phyloP scores from a whole-genome alignment of 2,113 vertebrate genomes.

The Tiliqua scincoides region DNA sequence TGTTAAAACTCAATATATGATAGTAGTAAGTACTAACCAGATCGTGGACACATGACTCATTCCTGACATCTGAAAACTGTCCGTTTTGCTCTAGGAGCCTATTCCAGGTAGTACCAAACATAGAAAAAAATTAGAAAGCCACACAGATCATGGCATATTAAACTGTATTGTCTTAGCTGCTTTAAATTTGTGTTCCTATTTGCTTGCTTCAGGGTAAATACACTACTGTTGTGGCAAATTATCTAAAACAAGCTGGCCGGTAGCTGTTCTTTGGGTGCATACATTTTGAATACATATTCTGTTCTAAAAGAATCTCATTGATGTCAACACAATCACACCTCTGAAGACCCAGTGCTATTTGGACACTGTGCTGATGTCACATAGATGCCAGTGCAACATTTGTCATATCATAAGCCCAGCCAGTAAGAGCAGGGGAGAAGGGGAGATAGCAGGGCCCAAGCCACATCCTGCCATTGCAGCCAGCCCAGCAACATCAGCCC shows the following conservation, averaged over 20 bases:
- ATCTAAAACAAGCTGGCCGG: neutral
- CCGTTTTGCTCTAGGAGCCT: slow-evolving; percentile 23
- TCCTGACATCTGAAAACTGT: neutral
- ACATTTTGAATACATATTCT: neutral
- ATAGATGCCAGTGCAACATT: too few species aligned
- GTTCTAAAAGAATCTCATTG: neutral
- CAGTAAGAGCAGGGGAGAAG: too few species aligned
- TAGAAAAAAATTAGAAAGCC: slow-evolving; percentile 47
- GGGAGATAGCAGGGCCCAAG: too few species aligned
- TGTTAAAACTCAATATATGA: neutral
- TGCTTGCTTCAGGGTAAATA: neutral
- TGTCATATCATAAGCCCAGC: too few species aligned
- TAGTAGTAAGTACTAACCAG: slow-evolving; percentile 35
- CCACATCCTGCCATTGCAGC: too few species aligned
- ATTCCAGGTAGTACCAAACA: slow-evolving; percentile 42
- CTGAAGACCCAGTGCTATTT: too few species aligned
- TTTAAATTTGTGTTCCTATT: neutral
- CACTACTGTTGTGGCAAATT: neutral
- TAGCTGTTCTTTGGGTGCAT: neutral
- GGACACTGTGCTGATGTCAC: too few species aligned
- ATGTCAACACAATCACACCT: neutral
- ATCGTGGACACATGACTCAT: rapidly evolving
- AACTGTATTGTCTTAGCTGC: neutral
- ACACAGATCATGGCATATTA: neutral
- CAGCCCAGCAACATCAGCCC: too few species aligned